Percentiles rank a stretch among this genome's conserved stretches.
Evolutionary conservation across 1,140 invertebrate genomes (phyloP).

Genomic region (Eurosta solidaginis): DNA sequence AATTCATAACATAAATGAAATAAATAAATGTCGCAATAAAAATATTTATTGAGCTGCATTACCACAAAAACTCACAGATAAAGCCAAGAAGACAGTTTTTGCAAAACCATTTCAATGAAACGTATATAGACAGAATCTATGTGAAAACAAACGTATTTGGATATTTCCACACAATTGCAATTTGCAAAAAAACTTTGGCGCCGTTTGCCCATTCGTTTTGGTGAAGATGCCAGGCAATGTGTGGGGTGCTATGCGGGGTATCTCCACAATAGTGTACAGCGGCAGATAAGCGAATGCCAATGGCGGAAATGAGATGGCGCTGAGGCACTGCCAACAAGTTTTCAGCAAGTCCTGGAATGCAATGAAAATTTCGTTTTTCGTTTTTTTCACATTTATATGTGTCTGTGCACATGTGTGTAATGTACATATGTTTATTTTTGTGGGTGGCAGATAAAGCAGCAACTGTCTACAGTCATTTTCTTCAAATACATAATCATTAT

Average conservation of each 20-base stretch:
- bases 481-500: slow-evolving; percentile 12
- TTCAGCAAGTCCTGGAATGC: not conserved
- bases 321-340: not conserved
- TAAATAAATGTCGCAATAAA: slow-evolving; percentile 57
- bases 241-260: not conserved
- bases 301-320: not conserved
- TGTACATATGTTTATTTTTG: not conserved
- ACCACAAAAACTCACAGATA: not conserved
- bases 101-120: too few relatives aligned
- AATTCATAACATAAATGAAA: slow-evolving; percentile 49
- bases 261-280: not conserved
- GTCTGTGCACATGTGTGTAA: not conserved
- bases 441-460: not conserved
- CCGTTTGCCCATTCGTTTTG: slow-evolving; percentile 25
- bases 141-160: not conserved
- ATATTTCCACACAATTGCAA: slow-evolving; percentile 1
- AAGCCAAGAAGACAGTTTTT: not conserved
- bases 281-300: not conserved
- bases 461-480: not conserved
- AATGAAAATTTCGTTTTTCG: not conserved
- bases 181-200: slow-evolving; percentile 29
- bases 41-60: slow-evolving; percentile 56
- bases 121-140: not conserved
- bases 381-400: not conserved
- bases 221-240: slow-evolving; percentile 18